phyloP scores from a whole-genome alignment of 2,113 vertebrate species.

The Poeciliopsis prolifica region DNA sequence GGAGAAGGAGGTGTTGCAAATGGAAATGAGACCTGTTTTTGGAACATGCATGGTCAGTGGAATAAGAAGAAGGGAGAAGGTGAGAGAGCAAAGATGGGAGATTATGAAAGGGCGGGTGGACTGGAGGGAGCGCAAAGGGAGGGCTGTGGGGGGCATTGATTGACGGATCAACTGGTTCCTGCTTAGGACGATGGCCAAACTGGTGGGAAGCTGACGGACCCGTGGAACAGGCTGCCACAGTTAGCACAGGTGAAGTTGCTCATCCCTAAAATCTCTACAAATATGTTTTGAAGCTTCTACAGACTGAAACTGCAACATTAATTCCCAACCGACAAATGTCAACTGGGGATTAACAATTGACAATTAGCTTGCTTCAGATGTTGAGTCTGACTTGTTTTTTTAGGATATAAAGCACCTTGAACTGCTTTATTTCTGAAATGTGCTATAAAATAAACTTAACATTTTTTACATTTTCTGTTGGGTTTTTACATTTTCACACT shows the following conservation, averaged over 20 bases:
- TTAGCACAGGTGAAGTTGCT: background rate
- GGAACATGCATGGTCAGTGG: constrained; percentile 85
- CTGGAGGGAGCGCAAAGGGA: constrained; percentile 14
- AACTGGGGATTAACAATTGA: too few species aligned
- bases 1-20: constrained; percentile 35
- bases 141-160: constrained; percentile 49
- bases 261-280: background rate
- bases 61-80: constrained; percentile 82
- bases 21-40: constrained; percentile 82
- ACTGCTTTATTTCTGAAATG: too few species aligned
- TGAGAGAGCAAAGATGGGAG: constrained; percentile 76
- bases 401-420: too few species aligned
- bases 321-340: too few species aligned
- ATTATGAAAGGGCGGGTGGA: constrained; percentile 48
- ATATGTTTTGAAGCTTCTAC: background rate
- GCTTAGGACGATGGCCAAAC: constrained; percentile 66
- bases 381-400: too few species aligned
- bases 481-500: too few species aligned
- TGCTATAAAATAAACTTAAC: too few species aligned
- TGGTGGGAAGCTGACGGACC: constrained; percentile 26
- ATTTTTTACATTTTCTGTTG: too few species aligned
- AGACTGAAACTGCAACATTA: too few species aligned
- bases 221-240: constrained; percentile 5
- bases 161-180: constrained; percentile 79
- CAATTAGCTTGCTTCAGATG: too few species aligned